Evolutionary conservation across 2,797 vertebrate species (phyloP).

Genomic region (Lophotriccus pileatus): DNA sequence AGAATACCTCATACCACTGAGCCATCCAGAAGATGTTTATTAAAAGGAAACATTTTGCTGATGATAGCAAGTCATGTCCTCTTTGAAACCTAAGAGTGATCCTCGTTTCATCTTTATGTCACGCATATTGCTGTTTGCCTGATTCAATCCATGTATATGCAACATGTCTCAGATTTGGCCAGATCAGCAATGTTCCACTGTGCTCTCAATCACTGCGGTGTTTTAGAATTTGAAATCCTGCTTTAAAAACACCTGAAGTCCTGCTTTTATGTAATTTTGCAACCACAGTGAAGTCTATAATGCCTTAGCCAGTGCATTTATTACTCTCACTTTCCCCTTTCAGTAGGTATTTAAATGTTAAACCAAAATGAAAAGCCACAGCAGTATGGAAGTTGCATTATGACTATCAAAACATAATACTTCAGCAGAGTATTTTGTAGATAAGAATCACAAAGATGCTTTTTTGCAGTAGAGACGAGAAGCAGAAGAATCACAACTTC

Average conservation of each 20-base stretch:
- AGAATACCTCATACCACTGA: neutral
- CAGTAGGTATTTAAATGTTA: constrained; percentile 50
- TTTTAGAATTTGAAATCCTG: neutral
- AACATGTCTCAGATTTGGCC: neutral
- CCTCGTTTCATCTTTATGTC: neutral
- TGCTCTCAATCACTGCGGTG: neutral
- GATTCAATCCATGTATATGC: neutral
- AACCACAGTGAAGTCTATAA: neutral
- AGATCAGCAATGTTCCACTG: neutral
- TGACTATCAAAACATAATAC: constrained; percentile 48
- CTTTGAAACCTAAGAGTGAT: neutral
- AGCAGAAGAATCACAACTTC: constrained; percentile 30
- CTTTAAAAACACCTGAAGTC: constrained; percentile 3
- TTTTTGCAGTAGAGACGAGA: neutral
- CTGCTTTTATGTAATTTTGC: neutral
- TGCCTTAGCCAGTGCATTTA: neutral
- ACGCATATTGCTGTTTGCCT: neutral
- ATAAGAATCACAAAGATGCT: constrained; percentile 36
- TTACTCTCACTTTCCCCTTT: constrained; percentile 57
- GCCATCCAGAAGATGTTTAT: neutral
- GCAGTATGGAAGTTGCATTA: constrained; percentile 9
- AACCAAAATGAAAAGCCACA: constrained; percentile 59
- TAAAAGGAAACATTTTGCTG: neutral
- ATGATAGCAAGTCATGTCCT: neutral
- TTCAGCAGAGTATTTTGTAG: constrained; percentile 42